Conservation (phyloP, 2,113 vertebrate genomes). For the Chiloscyllium plagiosum region DNA sequence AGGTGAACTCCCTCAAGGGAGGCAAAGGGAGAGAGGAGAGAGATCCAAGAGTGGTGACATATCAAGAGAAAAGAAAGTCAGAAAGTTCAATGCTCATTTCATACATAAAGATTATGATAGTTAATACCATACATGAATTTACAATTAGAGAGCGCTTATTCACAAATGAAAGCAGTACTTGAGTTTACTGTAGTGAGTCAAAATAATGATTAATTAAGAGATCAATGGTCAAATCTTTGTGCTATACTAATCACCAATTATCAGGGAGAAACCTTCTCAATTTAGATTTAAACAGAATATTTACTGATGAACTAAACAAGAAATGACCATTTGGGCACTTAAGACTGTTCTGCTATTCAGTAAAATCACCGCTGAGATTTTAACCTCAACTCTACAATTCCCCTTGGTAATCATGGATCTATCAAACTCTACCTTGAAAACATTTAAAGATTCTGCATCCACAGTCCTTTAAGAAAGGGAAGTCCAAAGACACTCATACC, state of each 20-base stretch:
- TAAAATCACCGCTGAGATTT: no score
- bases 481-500: no score
- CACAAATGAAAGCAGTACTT: background rate
- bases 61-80: background rate
- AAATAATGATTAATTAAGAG: background rate
- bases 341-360: no score
- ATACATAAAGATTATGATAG: background rate
- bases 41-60: background rate
- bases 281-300: background rate
- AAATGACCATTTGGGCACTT: no score
- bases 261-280: background rate
- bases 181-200: background rate
- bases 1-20: background rate
- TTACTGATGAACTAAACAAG: background rate
- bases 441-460: no score
- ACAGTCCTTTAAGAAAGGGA: no score
- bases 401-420: no score
- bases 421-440: no score
- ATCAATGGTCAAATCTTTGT: background rate
- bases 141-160: background rate
- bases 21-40: background rate
- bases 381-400: no score
- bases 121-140: background rate
- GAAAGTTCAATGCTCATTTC: background rate
- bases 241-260: background rate